Conservation (phyloP, 2,113 vertebrate genomes). For the Coptodon rendalli region DNA sequence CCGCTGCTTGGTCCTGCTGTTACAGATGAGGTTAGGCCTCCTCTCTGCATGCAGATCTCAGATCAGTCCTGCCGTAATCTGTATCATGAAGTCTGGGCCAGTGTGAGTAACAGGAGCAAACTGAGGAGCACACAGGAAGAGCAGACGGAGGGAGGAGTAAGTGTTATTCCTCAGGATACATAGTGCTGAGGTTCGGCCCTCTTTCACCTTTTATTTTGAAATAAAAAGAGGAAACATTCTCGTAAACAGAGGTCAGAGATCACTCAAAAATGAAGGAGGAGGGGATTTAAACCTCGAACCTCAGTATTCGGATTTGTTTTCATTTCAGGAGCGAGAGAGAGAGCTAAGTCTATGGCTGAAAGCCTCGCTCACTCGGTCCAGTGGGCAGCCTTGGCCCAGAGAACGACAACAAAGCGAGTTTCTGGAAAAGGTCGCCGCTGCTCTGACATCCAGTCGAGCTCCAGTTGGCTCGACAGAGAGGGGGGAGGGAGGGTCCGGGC, state of each 20-base stretch:
- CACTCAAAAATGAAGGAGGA: neutral
- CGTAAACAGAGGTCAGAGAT: neutral
- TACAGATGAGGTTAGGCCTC: neutral
- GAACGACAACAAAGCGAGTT: slow-evolving; percentile 36
- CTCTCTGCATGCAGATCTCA: neutral
- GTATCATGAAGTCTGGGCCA: neutral
- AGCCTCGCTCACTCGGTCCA: neutral
- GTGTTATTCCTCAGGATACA: neutral
- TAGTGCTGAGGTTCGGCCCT: neutral
- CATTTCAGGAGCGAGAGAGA: neutral
- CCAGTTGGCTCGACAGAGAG: slow-evolving; percentile 9
- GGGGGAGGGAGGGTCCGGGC: neutral
- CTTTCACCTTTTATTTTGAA: neutral
- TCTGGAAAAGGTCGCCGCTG: slow-evolving; percentile 7
- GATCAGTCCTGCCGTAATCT: neutral
- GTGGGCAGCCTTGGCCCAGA: slow-evolving; percentile 29
- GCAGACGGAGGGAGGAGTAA: neutral
- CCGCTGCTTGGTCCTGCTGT: neutral
- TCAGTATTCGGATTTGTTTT: neutral
- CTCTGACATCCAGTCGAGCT: slow-evolving; percentile 3
- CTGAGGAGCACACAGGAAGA: neutral
- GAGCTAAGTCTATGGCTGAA: neutral
- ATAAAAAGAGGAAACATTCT: neutral
- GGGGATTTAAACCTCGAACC: neutral
- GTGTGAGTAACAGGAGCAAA: neutral